A percentile compares a stretch with the other conserved stretches of the same genome.
phyloP scores from a whole-genome alignment of 2,797 vertebrate genomes.

The Hypotaenidia philippensis region DNA sequence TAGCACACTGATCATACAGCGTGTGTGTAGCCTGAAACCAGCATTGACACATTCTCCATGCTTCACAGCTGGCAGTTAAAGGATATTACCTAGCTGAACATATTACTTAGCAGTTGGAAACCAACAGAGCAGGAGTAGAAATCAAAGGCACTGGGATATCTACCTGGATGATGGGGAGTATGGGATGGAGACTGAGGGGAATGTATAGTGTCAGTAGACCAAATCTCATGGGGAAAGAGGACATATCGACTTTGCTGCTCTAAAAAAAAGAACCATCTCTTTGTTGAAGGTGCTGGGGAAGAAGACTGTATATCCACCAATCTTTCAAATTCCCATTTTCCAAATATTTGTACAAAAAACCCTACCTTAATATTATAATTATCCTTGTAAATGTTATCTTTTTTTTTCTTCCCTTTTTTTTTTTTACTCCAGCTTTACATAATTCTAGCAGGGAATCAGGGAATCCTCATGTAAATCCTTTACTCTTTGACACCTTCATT shows the following conservation, averaged over 20 bases:
- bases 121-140: neutral
- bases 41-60: fast-evolving
- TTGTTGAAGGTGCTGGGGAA: neutral
- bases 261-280: neutral
- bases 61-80: neutral
- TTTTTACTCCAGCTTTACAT: neutral
- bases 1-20: neutral
- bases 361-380: neutral
- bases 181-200: neutral
- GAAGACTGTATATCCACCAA: neutral
- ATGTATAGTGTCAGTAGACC: neutral
- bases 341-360: no score
- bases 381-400: neutral
- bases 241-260: neutral
- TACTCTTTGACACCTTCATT: constrained; percentile 52
- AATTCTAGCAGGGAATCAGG: neutral
- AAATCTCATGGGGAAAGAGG: neutral
- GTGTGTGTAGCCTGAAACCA: neutral
- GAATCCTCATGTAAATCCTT: neutral
- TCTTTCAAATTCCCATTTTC: neutral
- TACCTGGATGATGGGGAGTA: neutral
- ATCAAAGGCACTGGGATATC: neutral
- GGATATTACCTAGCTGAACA: neutral
- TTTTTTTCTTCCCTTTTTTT: no score
- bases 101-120: neutral